phyloP scores from a whole-genome alignment of 2,113 vertebrate genomes.

The Tychaedon coryphoeus region DNA sequence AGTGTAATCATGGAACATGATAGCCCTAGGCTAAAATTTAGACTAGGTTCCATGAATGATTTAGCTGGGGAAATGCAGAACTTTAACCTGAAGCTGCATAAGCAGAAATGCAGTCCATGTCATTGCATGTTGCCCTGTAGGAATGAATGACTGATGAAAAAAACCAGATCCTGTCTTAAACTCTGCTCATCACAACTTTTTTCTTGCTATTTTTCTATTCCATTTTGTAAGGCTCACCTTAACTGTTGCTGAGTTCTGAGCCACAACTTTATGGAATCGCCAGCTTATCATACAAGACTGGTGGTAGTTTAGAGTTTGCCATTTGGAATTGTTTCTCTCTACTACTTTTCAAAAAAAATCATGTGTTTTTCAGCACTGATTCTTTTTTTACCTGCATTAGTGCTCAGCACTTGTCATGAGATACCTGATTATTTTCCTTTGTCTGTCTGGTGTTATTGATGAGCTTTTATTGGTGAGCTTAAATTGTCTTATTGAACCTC shows the following conservation, averaged over 20 bases:
- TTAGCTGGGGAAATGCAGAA: background rate
- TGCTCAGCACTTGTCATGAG: accelerated
- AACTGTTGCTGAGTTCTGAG: background rate
- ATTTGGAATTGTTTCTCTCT: background rate
- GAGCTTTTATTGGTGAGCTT: background rate
- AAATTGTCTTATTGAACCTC: background rate
- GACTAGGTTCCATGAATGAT: background rate
- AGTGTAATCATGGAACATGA: background rate
- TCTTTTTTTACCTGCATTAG: background rate
- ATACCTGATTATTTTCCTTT: background rate
- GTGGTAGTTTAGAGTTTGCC: background rate
- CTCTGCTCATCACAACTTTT: background rate
- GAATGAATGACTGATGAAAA: background rate
- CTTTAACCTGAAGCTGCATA: background rate
- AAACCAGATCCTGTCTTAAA: background rate
- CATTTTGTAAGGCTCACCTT: background rate
- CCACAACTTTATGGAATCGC: background rate
- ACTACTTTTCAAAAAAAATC: background rate
- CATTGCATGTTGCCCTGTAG: background rate
- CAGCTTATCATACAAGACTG: background rate
- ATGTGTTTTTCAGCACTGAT: background rate
- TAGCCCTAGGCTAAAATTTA: background rate
- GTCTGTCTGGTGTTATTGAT: background rate
- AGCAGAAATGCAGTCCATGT: background rate
- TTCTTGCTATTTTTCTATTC: background rate